Percentiles rank a stretch among this genome's conserved stretches.
Evolutionary conservation across 2,113 vertebrate genomes (phyloP).

Genomic region (Xiphophorus maculatus): DNA sequence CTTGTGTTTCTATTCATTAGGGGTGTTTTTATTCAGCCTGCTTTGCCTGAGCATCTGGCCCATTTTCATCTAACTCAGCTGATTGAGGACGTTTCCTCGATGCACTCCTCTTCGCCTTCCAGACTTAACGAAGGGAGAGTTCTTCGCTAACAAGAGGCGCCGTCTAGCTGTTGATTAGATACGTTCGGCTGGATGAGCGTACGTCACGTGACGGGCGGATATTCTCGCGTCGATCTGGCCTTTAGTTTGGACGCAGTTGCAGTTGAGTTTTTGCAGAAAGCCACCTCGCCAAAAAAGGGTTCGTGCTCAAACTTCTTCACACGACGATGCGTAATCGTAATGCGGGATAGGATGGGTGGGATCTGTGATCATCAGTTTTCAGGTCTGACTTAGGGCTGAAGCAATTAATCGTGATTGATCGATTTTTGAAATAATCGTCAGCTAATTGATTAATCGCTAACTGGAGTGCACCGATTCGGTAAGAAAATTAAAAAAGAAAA

Average conservation of each 20-base stretch:
- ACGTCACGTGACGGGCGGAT: conserved; percentile 23
- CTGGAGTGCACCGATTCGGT: too few relatives aligned
- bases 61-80: conserved; percentile 58
- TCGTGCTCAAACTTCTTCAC: too few relatives aligned
- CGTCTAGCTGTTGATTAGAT: conserved; percentile 49
- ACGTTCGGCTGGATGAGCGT: conserved; percentile 28
- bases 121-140: conserved; percentile 54
- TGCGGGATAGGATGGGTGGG: too few relatives aligned
- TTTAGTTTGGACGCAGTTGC: conserved; percentile 47
- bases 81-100: conserved; percentile 62
- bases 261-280: conserved; percentile 18
- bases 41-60: conserved; percentile 45
- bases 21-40: conserved; percentile 59
- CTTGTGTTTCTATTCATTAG: conserved; percentile 72
- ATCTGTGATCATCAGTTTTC: too few relatives aligned
- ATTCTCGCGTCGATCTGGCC: conserved; percentile 41
- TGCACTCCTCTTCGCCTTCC: conserved; percentile 47
- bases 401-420: too few relatives aligned
- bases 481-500: too few relatives aligned
- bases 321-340: too few relatives aligned
- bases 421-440: too few relatives aligned
- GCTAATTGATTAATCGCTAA: too few relatives aligned
- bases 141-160: conserved; percentile 17
- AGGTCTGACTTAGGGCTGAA: too few relatives aligned
- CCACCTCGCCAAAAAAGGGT: neutral